Percentiles rank a stretch among this genome's conserved stretches.
These are phyloP conservation scores for Catostylus mosaicus DNA, from an alignment of 30 jellyfish, hydroid and myxozoan genomes.

Conservation along the genomic window DNA sequence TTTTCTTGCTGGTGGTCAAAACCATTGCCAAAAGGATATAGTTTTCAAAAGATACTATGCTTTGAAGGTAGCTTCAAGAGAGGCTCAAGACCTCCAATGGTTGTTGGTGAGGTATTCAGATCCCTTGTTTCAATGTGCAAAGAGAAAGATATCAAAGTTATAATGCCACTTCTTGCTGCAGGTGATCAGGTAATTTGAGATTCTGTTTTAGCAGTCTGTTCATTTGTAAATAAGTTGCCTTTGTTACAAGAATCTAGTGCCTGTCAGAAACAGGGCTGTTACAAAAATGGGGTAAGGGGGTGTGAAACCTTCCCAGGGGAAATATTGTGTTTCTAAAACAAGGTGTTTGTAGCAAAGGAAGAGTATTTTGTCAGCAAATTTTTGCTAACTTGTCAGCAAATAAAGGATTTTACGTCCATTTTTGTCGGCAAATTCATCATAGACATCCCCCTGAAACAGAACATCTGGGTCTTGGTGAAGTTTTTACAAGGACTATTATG, in stretches of 20 bases:
- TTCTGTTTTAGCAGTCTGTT: neutral
- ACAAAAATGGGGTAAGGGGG: too few relatives aligned
- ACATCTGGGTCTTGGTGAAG: too few relatives aligned
- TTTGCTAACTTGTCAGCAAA: too few relatives aligned
- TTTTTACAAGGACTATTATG: too few relatives aligned
- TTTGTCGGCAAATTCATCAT: too few relatives aligned
- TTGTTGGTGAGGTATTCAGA: conserved; percentile 90
- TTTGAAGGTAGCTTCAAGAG: conserved; percentile 90
- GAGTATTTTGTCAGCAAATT: too few relatives aligned
- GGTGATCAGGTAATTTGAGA: conserved; percentile 89
- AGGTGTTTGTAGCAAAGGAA: too few relatives aligned
- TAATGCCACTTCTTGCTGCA: conserved; percentile 91
- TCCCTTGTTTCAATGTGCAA: conserved; percentile 80
- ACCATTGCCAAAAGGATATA: conserved; percentile 52
- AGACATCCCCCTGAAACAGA: too few relatives aligned
- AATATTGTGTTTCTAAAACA: too few relatives aligned
- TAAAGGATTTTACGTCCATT: too few relatives aligned
- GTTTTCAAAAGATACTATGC: conserved; percentile 73
- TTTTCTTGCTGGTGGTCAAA: conserved; percentile 99
- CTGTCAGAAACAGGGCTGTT: neutral
- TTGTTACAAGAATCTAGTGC: neutral
- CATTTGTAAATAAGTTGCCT: neutral
- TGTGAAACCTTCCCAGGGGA: too few relatives aligned
- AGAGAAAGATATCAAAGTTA: conserved; percentile 72
- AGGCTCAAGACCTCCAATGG: conserved; percentile 79